A percentile compares a stretch with the other conserved stretches of the same genome.
phyloP scores from a whole-genome alignment of 1,140 invertebrate species.

The Ridgeia piscesae region DNA sequence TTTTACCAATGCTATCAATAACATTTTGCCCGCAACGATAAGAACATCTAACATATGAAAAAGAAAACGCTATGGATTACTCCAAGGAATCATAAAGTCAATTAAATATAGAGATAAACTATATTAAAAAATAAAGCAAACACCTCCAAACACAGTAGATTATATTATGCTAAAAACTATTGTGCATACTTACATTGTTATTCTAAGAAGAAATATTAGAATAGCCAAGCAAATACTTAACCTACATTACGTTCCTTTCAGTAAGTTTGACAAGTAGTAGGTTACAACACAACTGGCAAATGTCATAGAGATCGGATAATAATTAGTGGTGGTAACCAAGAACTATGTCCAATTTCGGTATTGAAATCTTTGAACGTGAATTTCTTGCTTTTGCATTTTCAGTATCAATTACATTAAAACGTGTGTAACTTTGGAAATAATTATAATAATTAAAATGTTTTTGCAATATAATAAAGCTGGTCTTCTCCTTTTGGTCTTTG shows the following conservation, averaged over 20 bases:
- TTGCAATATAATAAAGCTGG: not conserved
- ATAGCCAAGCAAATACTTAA: not conserved
- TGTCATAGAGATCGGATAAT: not conserved
- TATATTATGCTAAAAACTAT: no score
- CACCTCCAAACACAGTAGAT: no score
- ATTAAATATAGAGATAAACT: no score
- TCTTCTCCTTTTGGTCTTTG: no score
- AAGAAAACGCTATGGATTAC: no score
- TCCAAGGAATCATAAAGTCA: no score
- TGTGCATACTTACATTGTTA: no score
- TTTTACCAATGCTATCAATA: no score
- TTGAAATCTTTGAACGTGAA: not conserved
- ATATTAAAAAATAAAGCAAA: no score
- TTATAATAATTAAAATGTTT: not conserved
- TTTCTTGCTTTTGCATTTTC: not conserved
- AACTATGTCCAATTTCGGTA: not conserved
- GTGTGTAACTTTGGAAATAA: not conserved
- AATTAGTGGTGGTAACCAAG: constrained; percentile 1
- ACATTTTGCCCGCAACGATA: no score
- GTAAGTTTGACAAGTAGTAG: not conserved
- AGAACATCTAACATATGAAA: no score
- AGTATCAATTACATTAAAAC: not conserved
- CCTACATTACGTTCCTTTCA: not conserved
- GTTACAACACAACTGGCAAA: not conserved
- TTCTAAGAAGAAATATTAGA: no score